A percentile compares a stretch with the other conserved stretches of the same genome.
Conservation (phyloP, 2,797 vertebrate species). For the Acanthurus lineatus region DNA sequence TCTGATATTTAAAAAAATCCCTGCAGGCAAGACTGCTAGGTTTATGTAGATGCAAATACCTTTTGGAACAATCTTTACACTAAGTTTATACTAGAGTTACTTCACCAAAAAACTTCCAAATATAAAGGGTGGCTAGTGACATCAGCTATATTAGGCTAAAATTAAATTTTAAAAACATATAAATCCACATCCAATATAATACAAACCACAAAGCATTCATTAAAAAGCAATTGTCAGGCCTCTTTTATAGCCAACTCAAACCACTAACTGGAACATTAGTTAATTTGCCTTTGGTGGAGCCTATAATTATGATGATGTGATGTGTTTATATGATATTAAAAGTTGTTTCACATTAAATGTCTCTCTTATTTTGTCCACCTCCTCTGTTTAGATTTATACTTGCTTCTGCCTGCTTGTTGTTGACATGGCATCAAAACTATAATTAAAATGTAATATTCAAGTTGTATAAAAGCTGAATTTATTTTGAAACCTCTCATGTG, state of each 20-base stretch:
- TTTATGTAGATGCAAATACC: neutral
- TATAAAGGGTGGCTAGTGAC: conserved; percentile 1
- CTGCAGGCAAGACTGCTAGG: neutral
- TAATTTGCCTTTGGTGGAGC: conserved; percentile 16
- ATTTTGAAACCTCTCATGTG: neutral
- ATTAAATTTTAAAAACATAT: conserved; percentile 2
- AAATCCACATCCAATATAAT: conserved; percentile 23
- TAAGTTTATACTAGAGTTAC: neutral
- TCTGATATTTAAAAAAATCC: neutral
- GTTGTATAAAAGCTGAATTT: neutral
- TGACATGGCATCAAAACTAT: neutral
- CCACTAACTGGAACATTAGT: conserved; percentile 45
- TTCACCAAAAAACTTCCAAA: neutral
- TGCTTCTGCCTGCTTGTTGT: neutral
- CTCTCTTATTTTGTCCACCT: conserved; percentile 17
- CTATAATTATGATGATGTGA: conserved; percentile 48
- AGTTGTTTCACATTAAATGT: conserved; percentile 18
- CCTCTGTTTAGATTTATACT: neutral
- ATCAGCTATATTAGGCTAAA: conserved; percentile 21
- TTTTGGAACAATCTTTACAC: neutral
- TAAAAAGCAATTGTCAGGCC: conserved; percentile 41
- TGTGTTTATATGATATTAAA: conserved; percentile 12
- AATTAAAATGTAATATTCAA: neutral
- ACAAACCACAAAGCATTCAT: conserved; percentile 22
- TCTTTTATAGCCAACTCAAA: conserved; percentile 49